Evolutionary conservation across 2,888 invertebrate species (phyloP), one percentile per base, ranked within the genome.

Genomic region (Ptychoptera contaminata): DNA sequence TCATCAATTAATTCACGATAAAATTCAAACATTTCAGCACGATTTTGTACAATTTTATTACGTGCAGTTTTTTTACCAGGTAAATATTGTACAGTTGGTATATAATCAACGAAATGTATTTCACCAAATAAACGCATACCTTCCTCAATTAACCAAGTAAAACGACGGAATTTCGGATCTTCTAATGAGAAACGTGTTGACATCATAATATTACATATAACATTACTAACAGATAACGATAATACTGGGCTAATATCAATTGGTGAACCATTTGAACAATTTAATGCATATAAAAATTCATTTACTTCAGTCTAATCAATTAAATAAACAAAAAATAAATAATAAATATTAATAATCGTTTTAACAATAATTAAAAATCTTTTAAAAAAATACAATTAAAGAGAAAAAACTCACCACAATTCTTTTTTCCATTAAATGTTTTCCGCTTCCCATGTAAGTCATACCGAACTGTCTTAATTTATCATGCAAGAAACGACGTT

Each of bases 121-220:
- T 83, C 78, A 9, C 87, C 86, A 57, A 91, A 90, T 1, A 91
- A 70, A 46, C 77, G 73, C 76, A 92, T 91, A 30, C 92, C 92
- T 66, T 92, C 91, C 57, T 90, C 88, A 55, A 91, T 87, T n/a
- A 90, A 71, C 51, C 73, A 69, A 73, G 86, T 87, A 56, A 90
- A 82, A 45, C 85, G 73, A 43, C 74, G 71, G 65, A 91, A 91
- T 43, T 80, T 73, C 6, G 68, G 67, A 59, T 90, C 88, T 43
- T 83, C 79, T 52, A 79, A 76, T 46, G 77, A 75, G 64, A 90
- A 92, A 37, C 87, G 73, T 5, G 85, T 79, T 31, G 86, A 84
- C 91, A 92, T 91, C 56, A 90, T 76, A 53, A 91, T 77, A 50
- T 84, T 82, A 63, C 91, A 90, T 52, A 92, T 90, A 5, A 92